Evolutionary conservation across 2,797 vertebrate species (phyloP), one percentile per base, ranked within the genome.

Genomic region (Cossypha polioptera): DNA sequence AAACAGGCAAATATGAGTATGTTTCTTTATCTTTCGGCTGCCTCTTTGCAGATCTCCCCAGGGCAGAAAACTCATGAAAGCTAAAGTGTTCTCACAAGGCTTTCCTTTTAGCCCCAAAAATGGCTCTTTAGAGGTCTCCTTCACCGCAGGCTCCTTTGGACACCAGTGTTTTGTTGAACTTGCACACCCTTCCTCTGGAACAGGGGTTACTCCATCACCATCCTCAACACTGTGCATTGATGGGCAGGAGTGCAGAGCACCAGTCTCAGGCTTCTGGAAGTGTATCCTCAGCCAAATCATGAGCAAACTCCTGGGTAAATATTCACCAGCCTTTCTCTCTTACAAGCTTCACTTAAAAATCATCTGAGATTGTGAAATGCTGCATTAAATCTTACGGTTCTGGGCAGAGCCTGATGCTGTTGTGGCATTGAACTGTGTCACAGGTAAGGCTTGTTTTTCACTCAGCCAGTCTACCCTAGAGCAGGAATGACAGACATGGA

Each of bases 11-110:
- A 91, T 31, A 68, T 5, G 81, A 95, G 80, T 35, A 36, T 65
- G 80, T 86, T 91, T 59, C 84, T 93, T 3, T 92, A 71, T 94
- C 90, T 88, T 86, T 68, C 65, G 38, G 80, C 36, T 90, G 84
- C 54, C 90, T 87, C 68, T 61, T 90, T 75, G 45, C 55, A 43
- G 43, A 53, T 74, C 43, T 95, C 91, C 79, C 75, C 29, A 38
- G 58, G 84, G 91, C 58, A 88, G 73, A 91, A 73, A 83, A 68
- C 19, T 83, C 65, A 86, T 92, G 92, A 96, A 96, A 94, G 90
- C 80, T 87, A 6, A 95, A 94, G 88, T 95, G 92, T 95, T 91
- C 86, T 94, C 92, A 95, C 67, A 94, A 90, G 51, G 63, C 84
- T 91, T 94, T 92, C 89, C 91, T 96, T 96, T 57, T 93, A 81